Conservation (phyloP, 2,888 invertebrate species). For the Parascotia fuliginaria region DNA sequence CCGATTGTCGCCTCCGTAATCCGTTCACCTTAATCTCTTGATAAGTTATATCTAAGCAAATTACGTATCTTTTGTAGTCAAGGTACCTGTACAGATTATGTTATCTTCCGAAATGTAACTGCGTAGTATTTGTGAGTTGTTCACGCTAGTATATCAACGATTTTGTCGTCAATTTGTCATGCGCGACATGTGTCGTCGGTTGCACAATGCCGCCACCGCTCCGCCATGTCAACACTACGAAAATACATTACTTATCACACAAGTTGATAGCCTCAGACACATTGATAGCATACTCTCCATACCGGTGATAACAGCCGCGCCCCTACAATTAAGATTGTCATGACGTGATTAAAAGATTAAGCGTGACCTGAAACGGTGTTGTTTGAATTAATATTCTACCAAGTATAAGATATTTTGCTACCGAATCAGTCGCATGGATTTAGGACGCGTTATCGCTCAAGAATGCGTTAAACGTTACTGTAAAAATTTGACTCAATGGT, state of each 20-base stretch:
- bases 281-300: conserved; percentile 45
- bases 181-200: conserved; percentile 29
- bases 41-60: conserved; percentile 51
- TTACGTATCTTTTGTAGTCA: conserved; percentile 54
- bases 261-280: conserved; percentile 42
- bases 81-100: conserved; percentile 47
- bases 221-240: conserved; percentile 45
- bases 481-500: conserved; percentile 33
- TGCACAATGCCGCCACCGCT: conserved; percentile 25
- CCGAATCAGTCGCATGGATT: conserved; percentile 44
- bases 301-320: conserved; percentile 63
- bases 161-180: conserved; percentile 31
- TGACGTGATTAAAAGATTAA: conserved; percentile 60
- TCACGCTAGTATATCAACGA: conserved; percentile 14
- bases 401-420: conserved; percentile 33
- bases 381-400: conserved; percentile 40
- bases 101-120: conserved; percentile 49
- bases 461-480: conserved; percentile 13
- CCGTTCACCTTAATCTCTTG: conserved; percentile 42
- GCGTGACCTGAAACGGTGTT: conserved; percentile 51
- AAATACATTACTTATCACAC: conserved; percentile 57
- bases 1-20: conserved; percentile 41
- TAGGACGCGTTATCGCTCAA: conserved; percentile 36
- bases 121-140: conserved; percentile 54
- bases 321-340: conserved; percentile 75